Percentiles rank a stretch among this genome's conserved stretches.
Evolutionary conservation across 2,797 vertebrate species (phyloP).

Genomic region (Rhabdophis nuchalis): DNA sequence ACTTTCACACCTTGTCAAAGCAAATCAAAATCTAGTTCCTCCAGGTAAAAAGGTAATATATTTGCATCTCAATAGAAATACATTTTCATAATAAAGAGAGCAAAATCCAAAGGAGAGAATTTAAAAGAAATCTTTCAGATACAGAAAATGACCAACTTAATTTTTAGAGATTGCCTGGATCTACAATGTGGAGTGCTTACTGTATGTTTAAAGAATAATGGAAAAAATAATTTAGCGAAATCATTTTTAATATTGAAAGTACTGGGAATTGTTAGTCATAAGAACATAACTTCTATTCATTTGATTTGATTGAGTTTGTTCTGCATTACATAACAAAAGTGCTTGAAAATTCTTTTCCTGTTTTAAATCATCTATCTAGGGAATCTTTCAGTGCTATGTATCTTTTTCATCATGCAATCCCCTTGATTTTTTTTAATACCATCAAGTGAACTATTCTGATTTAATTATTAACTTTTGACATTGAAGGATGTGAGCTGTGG

Average conservation of each 20-base stretch:
- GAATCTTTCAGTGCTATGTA: not conserved
- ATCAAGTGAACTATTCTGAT: conserved; percentile 4
- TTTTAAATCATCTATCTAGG: conserved; percentile 18
- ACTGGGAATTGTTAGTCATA: conserved; percentile 28
- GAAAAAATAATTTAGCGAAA: conserved; percentile 51
- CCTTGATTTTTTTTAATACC: not conserved
- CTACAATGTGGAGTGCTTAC: conserved; percentile 25
- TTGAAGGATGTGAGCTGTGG: not conserved
- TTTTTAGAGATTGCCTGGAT: conserved; percentile 53
- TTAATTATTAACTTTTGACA: not conserved
- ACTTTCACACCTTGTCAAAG: conserved; percentile 97
- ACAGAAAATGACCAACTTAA: conserved; percentile 58
- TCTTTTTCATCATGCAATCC: conserved; percentile 15
- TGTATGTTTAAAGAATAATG: conserved; percentile 52
- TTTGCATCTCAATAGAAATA: conserved; percentile 71
- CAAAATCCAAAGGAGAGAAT: conserved; percentile 39
- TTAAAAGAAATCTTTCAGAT: conserved; percentile 57
- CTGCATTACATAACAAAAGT: conserved; percentile 26
- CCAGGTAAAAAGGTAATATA: conserved; percentile 96
- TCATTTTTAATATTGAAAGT: conserved; percentile 42
- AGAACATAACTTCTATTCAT: not conserved
- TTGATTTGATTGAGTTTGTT: not conserved
- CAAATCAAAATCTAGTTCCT: conserved; percentile 97
- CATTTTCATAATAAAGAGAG: conserved; percentile 58
- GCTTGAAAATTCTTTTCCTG: conserved; percentile 22